phyloP scores from a whole-genome alignment of 2,797 vertebrate species.

The Lithobates sylvaticus region DNA sequence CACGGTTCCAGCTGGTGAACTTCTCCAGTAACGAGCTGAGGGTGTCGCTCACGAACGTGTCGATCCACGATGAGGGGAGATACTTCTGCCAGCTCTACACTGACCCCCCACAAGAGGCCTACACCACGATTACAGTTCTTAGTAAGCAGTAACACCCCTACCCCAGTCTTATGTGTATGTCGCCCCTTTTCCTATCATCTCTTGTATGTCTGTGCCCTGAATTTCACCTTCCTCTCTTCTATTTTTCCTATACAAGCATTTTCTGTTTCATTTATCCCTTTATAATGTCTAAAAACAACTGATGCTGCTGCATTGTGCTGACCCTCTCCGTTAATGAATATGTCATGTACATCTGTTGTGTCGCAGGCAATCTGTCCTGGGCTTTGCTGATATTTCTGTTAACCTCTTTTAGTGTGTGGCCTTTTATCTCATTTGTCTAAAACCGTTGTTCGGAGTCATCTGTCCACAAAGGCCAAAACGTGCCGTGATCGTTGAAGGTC shows the following conservation, averaged over 20 bases:
- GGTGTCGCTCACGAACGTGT: constrained; percentile 96
- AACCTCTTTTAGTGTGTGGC: neutral
- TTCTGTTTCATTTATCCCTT: neutral
- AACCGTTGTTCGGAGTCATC: neutral
- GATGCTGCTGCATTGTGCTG: constrained; percentile 9
- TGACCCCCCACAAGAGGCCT: constrained; percentile 96
- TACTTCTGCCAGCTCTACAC: constrained; percentile 99
- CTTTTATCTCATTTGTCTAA: neutral
- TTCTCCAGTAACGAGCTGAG: constrained; percentile 97
- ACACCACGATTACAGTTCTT: constrained; percentile 93
- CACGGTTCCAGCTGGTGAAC: constrained; percentile 98
- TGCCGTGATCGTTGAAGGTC: neutral
- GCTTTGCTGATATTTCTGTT: constrained; percentile 5
- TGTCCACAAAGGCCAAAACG: neutral
- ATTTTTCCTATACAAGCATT: neutral
- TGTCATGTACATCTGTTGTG: constrained; percentile 21
- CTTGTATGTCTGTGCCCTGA: neutral
- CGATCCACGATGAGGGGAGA: constrained; percentile 93
- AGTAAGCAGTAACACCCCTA: constrained; percentile 75
- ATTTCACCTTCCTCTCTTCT: neutral
- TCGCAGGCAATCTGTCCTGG: constrained; percentile 20
- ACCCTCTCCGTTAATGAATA: constrained; percentile 7
- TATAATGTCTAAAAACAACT: neutral
- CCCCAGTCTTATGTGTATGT: neutral
- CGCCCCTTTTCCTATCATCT: neutral